These are phyloP conservation scores for Candidula unifasciata DNA, from an alignment of 2,888 invertebrate genomes.

Conservation along the genomic window DNA sequence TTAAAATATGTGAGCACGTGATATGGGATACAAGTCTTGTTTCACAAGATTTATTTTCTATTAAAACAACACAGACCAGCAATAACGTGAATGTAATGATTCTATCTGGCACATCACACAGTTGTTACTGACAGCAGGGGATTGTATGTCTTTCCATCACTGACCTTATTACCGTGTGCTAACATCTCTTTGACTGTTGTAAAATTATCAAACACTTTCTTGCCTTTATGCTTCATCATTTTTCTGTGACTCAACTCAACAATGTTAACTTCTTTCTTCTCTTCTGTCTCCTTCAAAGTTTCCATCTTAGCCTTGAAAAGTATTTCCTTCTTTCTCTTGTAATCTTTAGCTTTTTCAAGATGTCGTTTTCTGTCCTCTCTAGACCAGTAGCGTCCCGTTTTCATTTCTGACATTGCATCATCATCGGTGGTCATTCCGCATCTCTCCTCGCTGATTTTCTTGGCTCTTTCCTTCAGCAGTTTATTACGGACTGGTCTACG, in stretches of 20 bases:
- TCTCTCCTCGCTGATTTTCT: slow-evolving; percentile 84
- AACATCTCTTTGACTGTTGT: slow-evolving; percentile 82
- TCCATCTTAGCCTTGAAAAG: slow-evolving; percentile 74
- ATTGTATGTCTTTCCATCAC: slow-evolving; percentile 74
- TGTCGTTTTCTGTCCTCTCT: slow-evolving; percentile 87
- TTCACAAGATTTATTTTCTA: background rate
- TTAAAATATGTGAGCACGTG: background rate
- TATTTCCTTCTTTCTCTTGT: slow-evolving; percentile 79
- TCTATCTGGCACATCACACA: slow-evolving; percentile 70
- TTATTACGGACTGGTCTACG: slow-evolving; percentile 84
- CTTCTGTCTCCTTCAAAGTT: slow-evolving; percentile 77
- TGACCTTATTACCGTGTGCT: slow-evolving; percentile 80
- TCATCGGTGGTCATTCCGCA: slow-evolving; percentile 86
- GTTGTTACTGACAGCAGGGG: slow-evolving; percentile 79
- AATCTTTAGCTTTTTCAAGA: slow-evolving; percentile 84
- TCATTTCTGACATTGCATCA: slow-evolving; percentile 87
- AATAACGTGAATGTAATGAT: background rate
- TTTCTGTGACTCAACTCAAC: slow-evolving; percentile 80
- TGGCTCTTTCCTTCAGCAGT: slow-evolving; percentile 84
- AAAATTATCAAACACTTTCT: slow-evolving; percentile 80
- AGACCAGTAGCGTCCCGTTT: slow-evolving; percentile 86
- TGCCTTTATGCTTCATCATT: slow-evolving; percentile 81
- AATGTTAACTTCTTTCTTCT: slow-evolving; percentile 76
- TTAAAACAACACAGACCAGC: background rate
- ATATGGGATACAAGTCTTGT: background rate